Percentiles rank a stretch among this genome's conserved stretches.
phyloP scores from a whole-genome alignment of 35 echinoderm and acorn worm species.

The Diadema setosum region DNA sequence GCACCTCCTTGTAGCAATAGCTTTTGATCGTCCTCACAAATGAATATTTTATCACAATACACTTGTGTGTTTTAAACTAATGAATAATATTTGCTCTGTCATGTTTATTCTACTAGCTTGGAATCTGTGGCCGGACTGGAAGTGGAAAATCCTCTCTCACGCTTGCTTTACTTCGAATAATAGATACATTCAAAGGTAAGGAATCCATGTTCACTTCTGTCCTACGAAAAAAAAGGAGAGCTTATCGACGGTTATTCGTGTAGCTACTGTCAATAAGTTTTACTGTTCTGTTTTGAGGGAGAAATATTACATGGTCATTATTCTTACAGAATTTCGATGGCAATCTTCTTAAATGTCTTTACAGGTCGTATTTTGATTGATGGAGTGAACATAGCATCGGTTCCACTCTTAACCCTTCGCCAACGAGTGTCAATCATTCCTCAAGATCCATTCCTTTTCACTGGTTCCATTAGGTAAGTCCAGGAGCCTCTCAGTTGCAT shows the following conservation, averaged over 20 bases:
- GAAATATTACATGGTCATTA: too few species aligned
- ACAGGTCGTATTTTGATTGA: constrained; percentile 75
- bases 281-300: too few species aligned
- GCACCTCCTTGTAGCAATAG: too few species aligned
- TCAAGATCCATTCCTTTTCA: constrained; percentile 70
- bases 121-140: constrained; percentile 51
- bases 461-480: constrained; percentile 61
- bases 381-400: constrained; percentile 60
- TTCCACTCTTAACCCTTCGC: constrained; percentile 57
- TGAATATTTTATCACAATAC: too few species aligned
- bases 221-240: too few species aligned
- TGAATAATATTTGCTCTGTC: background rate
- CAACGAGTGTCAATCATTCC: constrained; percentile 62
- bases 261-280: too few species aligned
- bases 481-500: too few species aligned
- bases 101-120: background rate
- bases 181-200: background rate
- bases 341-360: background rate
- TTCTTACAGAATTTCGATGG: background rate
- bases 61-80: too few species aligned
- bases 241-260: too few species aligned
- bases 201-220: background rate
- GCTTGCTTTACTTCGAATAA: constrained; percentile 28
- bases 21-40: too few species aligned
- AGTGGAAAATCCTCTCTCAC: constrained; percentile 49